Conservation (phyloP, 2,113 vertebrate species). For the Eupsittula cactorum region DNA sequence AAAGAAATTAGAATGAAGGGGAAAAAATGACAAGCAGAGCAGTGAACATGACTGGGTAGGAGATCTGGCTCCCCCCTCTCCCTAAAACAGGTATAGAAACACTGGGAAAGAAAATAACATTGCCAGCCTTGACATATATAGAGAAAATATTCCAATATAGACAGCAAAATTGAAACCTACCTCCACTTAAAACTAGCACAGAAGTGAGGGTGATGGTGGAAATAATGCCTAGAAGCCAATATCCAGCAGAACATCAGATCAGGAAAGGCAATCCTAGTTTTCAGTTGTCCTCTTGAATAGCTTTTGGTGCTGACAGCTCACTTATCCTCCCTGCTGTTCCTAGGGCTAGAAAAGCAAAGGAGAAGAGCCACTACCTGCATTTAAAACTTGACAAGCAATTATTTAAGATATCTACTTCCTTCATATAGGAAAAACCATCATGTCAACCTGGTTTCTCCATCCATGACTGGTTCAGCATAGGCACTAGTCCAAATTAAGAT, state of each 20-base stretch:
- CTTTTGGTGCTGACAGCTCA: background rate
- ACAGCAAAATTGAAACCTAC: background rate
- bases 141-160: background rate
- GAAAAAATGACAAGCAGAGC: background rate
- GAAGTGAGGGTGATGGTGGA: background rate
- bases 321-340: background rate
- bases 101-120: background rate
- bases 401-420: background rate
- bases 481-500: background rate
- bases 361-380: background rate
- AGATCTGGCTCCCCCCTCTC: background rate
- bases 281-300: background rate
- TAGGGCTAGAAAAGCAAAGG: background rate
- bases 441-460: background rate
- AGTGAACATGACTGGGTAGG: background rate
- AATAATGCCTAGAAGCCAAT: background rate
- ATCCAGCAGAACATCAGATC: background rate
- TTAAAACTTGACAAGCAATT: background rate
- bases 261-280: background rate
- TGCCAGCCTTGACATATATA: background rate
- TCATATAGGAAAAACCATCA: rapidly evolving
- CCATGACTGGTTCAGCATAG: background rate
- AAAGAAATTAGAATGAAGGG: background rate
- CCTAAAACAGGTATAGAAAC: background rate
- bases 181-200: background rate